Evolutionary conservation across 2,797 vertebrate species (phyloP).

Genomic region (Australoheros facetus): DNA sequence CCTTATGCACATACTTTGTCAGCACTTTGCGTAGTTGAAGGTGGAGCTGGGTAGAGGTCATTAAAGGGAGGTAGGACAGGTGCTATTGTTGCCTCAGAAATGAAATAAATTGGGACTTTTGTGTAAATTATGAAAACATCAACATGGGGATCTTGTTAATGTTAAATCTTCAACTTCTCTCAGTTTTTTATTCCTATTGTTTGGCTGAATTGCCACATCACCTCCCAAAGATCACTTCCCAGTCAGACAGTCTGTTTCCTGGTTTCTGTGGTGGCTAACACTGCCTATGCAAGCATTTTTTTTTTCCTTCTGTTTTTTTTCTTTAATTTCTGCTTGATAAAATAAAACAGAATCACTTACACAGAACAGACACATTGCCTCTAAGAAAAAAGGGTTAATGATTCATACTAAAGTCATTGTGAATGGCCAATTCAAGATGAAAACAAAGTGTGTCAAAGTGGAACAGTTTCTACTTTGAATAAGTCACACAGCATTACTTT

Average conservation of each 20-base stretch:
- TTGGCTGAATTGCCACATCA: slow-evolving; percentile 24
- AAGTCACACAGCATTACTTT: not conserved
- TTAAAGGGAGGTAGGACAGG: not conserved
- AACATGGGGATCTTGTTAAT: not conserved
- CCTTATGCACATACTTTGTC: slow-evolving; percentile 38
- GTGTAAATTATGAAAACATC: not conserved
- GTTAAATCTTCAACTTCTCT: not conserved
- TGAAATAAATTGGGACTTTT: slow-evolving; percentile 2
- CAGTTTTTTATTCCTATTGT: slow-evolving; percentile 7
- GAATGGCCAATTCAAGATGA: not conserved
- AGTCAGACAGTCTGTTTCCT: slow-evolving; percentile 59
- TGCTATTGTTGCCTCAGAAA: not conserved
- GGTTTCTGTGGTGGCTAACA: slow-evolving; percentile 47
- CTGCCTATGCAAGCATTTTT: slow-evolving; percentile 60
- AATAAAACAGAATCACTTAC: not conserved
- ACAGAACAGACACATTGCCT: too few relatives aligned
- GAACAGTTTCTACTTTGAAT: not conserved
- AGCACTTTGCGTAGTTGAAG: slow-evolving; percentile 15
- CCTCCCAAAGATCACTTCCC: slow-evolving; percentile 42
- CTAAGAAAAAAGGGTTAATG: not conserved
- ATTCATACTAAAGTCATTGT: too few relatives aligned
- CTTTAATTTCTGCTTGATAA: slow-evolving; percentile 18
- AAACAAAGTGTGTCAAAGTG: not conserved
- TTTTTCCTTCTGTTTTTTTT: not conserved
- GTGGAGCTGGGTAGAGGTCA: slow-evolving; percentile 36